Base-by-base conservation (phyloP, 2,888 invertebrate species). In the Mythimna albipuncta region DNA sequence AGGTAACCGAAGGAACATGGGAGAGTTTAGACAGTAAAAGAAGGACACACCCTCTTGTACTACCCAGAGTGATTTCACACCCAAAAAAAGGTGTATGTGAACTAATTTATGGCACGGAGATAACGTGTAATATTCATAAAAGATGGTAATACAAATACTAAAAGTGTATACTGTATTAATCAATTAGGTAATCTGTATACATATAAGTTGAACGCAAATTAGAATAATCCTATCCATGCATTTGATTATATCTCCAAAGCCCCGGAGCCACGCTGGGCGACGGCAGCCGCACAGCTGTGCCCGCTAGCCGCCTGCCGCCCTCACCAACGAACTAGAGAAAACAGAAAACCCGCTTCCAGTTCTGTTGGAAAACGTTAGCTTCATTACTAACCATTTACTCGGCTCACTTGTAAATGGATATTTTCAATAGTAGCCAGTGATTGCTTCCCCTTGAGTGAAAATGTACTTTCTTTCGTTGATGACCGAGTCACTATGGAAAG, bases 381-480 rank as follows among this genome's bases (percentile, higher is more conserved):
- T 87, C 89, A 92, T 91, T 86, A 86, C 87, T 76, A 82, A 83
- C 82, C 77, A 83, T 86, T 87, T 83, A 79, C 87, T 87, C 68
- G 79, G 79, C 84, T 81, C 72, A 88, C 86, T 87, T 87, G 87
- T 89, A 89, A 92, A 92, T 90, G 85, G 82, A 88, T 85, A 90
- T 91, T 92, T 93, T 91, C 91, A 91, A 92, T 91, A 89, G 89
- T 89, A 87, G 87, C 87, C 84, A 88, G 86, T 90, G 85, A 93
- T 93, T 93, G 93, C 90, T 82, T 82, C 85, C 82, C 82, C 91
- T 89, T 85, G 75, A 86, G 91, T 92, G 92, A 92, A 93, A 93
- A 92, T 89, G 85, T 85, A 91, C 91, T 93, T 93, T 93, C 93
- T 88, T 89, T 85, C 84, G 83, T 87, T 88, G 82, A 88, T 87